These are phyloP conservation scores for Sympetrum striolatum DNA, from an alignment of 2,888 invertebrate genomes.

Conservation along the genomic window DNA sequence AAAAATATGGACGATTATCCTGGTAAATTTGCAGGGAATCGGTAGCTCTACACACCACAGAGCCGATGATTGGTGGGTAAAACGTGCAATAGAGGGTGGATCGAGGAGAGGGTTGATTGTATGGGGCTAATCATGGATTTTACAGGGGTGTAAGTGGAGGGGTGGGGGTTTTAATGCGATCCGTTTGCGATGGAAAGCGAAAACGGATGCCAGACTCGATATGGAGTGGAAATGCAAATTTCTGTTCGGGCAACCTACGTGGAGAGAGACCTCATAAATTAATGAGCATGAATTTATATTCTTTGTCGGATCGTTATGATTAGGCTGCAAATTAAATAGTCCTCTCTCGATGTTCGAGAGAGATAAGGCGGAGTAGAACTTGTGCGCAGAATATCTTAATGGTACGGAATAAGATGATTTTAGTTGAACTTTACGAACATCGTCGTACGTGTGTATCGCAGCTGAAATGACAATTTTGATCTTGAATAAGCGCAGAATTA, in stretches of 20 bases:
- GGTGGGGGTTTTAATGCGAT: slow-evolving; percentile 1
- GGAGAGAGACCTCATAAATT: slow-evolving; percentile 11
- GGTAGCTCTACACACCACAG: neutral
- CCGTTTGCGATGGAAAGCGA: slow-evolving; percentile 25
- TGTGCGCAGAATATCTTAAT: neutral
- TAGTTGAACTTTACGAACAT: too few species aligned
- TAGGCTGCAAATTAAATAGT: slow-evolving; percentile 13
- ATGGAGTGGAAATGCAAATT: neutral
- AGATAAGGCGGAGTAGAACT: neutral
- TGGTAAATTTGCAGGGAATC: neutral
- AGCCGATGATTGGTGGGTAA: slow-evolving; percentile 35
- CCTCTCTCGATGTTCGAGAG: neutral
- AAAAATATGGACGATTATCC: neutral
- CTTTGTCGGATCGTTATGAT: slow-evolving; percentile 25
- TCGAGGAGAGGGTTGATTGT: neutral
- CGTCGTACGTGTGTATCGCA: too few species aligned
- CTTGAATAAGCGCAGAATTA: too few species aligned
- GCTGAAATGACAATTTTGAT: too few species aligned
- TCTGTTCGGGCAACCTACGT: neutral
- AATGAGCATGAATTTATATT: slow-evolving; percentile 26
- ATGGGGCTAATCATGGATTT: neutral
- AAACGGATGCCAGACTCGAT: slow-evolving; percentile 3
- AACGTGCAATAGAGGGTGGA: neutral
- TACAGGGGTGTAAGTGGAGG: neutral
- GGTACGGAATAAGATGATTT: neutral